A percentile compares a stretch with the other conserved stretches of the same genome.
Evolutionary conservation across 2,797 vertebrate genomes (phyloP).

Genomic region (Furcifer pardalis): DNA sequence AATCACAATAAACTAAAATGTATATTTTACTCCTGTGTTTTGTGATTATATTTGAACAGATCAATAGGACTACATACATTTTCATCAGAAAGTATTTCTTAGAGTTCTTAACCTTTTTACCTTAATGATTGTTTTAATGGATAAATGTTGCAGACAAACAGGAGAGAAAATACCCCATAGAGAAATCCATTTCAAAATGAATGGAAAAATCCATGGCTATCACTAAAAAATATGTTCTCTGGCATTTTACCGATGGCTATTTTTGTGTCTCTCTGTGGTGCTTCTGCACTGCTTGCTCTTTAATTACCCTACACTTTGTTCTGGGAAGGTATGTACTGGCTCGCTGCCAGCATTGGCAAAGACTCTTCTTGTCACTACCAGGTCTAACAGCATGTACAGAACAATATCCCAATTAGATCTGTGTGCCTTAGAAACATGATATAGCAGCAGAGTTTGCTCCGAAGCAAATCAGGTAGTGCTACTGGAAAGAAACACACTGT

Average conservation of each 20-base stretch:
- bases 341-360: conserved; percentile 69
- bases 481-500: neutral
- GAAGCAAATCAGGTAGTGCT: conserved; percentile 49
- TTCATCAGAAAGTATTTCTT: conserved; percentile 53
- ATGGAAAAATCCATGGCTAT: conserved; percentile 31
- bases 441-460: conserved; percentile 35
- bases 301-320: conserved; percentile 79
- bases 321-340: conserved; percentile 74
- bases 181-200: conserved; percentile 42
- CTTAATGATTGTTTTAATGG: conserved; percentile 30
- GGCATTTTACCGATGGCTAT: conserved; percentile 63
- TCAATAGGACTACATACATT: neutral
- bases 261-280: conserved; percentile 57
- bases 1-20: neutral
- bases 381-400: conserved; percentile 75
- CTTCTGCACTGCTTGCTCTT: conserved; percentile 58
- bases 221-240: conserved; percentile 56
- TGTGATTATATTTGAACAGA: neutral
- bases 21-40: conserved; percentile 9
- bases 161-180: conserved; percentile 34
- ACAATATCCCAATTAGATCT: conserved; percentile 80
- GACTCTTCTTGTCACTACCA: conserved; percentile 74
- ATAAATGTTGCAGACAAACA: conserved; percentile 35
- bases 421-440: conserved; percentile 73
- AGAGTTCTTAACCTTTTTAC: conserved; percentile 1